phyloP scores from a whole-genome alignment of 2,888 invertebrate species.

The Drosophila aldrichi region DNA sequence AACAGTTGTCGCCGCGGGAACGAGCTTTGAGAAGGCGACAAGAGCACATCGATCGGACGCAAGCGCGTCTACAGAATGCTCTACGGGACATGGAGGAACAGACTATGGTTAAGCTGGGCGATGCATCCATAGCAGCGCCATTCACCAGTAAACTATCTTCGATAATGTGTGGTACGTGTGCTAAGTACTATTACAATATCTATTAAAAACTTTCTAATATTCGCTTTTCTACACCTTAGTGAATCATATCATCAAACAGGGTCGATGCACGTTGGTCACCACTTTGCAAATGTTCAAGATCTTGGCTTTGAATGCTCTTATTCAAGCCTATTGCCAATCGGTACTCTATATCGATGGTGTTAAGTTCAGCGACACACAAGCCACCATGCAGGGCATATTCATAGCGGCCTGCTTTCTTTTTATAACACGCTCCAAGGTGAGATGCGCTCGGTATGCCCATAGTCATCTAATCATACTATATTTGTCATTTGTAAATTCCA shows the following conservation, averaged over 20 bases:
- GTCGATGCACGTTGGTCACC: conserved; percentile 98
- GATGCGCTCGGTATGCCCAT: neutral
- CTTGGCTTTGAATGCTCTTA: conserved; percentile 97
- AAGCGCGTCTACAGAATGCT: conserved; percentile 85
- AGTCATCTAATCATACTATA: neutral
- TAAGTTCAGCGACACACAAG: conserved; percentile 98
- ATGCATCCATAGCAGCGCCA: conserved; percentile 99
- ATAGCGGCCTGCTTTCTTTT: conserved; percentile 99
- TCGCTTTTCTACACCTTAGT: conserved; percentile 88
- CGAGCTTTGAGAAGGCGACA: conserved; percentile 81
- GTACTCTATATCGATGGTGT: conserved; percentile 99
- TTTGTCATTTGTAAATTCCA: conserved; percentile 83
- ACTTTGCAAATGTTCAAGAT: conserved; percentile 99
- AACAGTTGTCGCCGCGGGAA: conserved; percentile 80
- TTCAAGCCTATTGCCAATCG: conserved; percentile 99
- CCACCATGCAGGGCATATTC: conserved; percentile 97
- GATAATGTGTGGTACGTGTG: conserved; percentile 94
- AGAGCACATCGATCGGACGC: conserved; percentile 81
- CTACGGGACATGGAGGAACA: conserved; percentile 95
- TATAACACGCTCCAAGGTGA: conserved; percentile 98
- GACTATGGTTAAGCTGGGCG: conserved; percentile 97
- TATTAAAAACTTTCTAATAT: neutral
- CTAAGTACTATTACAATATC: neutral
- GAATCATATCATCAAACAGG: conserved; percentile 99
- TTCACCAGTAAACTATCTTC: conserved; percentile 99